These are phyloP conservation scores for Tanaodytes sp. DNA, from an alignment of 2,888 invertebrate species.

Conservation along the genomic window DNA sequence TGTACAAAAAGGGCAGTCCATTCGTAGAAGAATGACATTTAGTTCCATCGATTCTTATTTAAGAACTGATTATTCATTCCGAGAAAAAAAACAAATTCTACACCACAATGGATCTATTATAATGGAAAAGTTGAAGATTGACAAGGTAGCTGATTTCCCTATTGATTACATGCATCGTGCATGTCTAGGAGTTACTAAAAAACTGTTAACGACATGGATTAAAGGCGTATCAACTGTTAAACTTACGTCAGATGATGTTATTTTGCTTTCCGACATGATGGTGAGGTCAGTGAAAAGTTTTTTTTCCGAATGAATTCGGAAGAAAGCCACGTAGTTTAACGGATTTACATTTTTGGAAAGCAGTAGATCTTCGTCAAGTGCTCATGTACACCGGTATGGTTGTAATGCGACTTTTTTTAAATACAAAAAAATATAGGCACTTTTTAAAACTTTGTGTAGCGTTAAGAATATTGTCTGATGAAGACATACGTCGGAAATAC, in stretches of 20 bases:
- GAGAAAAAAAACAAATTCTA: too few species aligned
- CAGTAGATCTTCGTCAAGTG: constrained; percentile 20
- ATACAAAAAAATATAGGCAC: constrained; percentile 1
- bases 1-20: constrained; percentile 9
- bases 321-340: constrained; percentile 8
- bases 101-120: too few species aligned
- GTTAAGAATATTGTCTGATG: constrained; percentile 14
- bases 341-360: constrained; percentile 51
- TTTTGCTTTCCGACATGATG: constrained; percentile 5
- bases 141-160: too few species aligned
- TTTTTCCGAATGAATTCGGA: constrained; percentile 8
- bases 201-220: constrained; percentile 4
- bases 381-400: constrained; percentile 8
- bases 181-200: constrained; percentile 23
- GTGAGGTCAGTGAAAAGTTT: background rate
- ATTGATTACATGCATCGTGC: constrained; percentile 22
- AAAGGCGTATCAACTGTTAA: background rate
- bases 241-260: constrained; percentile 1
- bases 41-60: too few species aligned
- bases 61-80: too few species aligned
- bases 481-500: background rate
- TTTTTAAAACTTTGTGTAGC: constrained; percentile 8
- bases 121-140: too few species aligned
- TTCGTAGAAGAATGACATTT: too few species aligned
- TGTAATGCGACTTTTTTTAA: constrained; percentile 6